Evolutionary conservation across 2,888 invertebrate genomes (phyloP).

Genomic region (Apoderus coryli): DNA sequence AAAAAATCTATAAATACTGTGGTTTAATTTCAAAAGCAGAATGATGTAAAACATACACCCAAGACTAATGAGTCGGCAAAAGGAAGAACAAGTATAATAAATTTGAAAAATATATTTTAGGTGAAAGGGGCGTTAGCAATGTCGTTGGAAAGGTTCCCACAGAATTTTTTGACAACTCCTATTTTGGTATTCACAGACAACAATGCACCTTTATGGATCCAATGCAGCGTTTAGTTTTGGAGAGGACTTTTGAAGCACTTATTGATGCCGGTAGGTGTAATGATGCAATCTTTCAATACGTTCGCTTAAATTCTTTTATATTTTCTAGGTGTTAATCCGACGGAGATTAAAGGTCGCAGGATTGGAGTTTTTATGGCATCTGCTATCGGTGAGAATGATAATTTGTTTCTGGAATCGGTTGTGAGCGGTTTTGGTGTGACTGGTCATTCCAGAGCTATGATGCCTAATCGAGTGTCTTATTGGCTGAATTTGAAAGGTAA

Average conservation of each 20-base stretch:
- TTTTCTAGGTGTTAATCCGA: slow-evolving; percentile 31
- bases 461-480: slow-evolving; percentile 86
- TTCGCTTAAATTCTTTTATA: slow-evolving; percentile 2
- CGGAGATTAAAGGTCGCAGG: slow-evolving; percentile 30
- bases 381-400: slow-evolving; percentile 34
- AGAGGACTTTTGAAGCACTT: slow-evolving; percentile 34
- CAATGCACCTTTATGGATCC: slow-evolving; percentile 35
- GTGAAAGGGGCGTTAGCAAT: slow-evolving; percentile 28
- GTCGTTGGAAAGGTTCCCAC: slow-evolving; percentile 28
- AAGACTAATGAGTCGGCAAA: no score
- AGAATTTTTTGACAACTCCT: slow-evolving; percentile 32
- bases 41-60: no score
- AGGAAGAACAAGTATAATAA: no score
- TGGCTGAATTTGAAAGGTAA: slow-evolving; percentile 73
- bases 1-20: slow-evolving; percentile 6
- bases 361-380: slow-evolving; percentile 34
- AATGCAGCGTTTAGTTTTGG: slow-evolving; percentile 32
- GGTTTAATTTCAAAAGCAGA: not conserved
- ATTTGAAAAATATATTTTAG: slow-evolving; percentile 21
- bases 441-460: slow-evolving; percentile 81
- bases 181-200: slow-evolving; percentile 36
- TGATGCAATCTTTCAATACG: no score
- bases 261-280: slow-evolving; percentile 33
- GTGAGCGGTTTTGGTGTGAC: slow-evolving; percentile 49
- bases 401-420: slow-evolving; percentile 35